Conservation (phyloP, 2,113 vertebrate genomes). For the Brachionichthys hirsutus region DNA sequence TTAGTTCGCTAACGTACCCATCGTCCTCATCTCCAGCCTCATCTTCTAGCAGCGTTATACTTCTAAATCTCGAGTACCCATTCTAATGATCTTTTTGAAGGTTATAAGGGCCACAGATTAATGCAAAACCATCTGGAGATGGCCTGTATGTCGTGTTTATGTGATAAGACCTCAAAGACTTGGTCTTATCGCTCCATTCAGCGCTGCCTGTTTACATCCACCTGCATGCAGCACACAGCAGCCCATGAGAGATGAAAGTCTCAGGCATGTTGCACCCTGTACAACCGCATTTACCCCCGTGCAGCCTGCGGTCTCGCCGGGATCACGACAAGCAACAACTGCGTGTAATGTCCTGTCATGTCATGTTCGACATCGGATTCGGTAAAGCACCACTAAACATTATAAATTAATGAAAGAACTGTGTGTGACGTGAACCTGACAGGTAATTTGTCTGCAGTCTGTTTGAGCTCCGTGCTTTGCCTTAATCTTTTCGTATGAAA, state of each 20-base stretch:
- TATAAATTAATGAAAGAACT: not conserved
- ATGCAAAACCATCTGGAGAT: constrained; percentile 54
- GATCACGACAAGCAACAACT: constrained; percentile 20
- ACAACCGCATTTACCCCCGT: constrained; percentile 49
- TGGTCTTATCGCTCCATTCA: constrained; percentile 61
- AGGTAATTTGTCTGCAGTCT: not conserved
- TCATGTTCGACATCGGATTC: not conserved
- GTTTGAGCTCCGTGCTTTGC: not conserved
- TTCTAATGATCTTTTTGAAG: constrained; percentile 73
- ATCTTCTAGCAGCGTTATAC: constrained; percentile 24
- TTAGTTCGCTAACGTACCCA: constrained; percentile 9
- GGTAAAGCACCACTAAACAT: not conserved
- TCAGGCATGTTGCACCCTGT: constrained; percentile 68
- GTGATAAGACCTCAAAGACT: constrained; percentile 75
- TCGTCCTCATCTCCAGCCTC: constrained; percentile 1
- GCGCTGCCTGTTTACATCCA: constrained; percentile 69
- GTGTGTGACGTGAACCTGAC: not conserved
- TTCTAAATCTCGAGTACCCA: constrained; percentile 58
- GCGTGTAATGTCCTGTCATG: not conserved
- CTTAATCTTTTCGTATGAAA: not conserved
- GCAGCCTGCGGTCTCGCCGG: constrained; percentile 21
- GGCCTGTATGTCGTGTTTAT: constrained; percentile 56
- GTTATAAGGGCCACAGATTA: constrained; percentile 53
- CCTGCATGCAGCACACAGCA: constrained; percentile 60
- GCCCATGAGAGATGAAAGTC: constrained; percentile 68